Base-by-base conservation (phyloP, 64 coral and sea anemone genomes). In the Trachythela sp. region DNA sequence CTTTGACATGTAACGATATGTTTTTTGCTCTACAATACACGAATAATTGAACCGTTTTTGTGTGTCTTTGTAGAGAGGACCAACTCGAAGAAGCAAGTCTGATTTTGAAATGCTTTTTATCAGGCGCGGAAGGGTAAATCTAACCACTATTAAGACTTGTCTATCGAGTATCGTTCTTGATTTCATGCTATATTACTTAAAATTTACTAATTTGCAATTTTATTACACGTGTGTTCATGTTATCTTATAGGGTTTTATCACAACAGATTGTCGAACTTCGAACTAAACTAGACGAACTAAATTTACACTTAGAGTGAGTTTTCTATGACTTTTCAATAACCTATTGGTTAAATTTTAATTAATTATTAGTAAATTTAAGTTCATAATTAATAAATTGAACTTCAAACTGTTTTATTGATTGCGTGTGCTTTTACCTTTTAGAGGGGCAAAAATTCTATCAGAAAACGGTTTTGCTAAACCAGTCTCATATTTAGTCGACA, bases 231-330 rank as follows among this genome's bases (percentile, higher is more conserved):
- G 13, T 39, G 37, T 31, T 31, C 26, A 35, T 37, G 26, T 80
- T 64, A 27, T 64, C 9, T 64, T 64, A 15, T 80, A 80, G 75
- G 0, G 37, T 80, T 34, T 80, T 37, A 80, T 80, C 75, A 27
- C 91, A 98, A 60, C 93, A 98, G 70, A 91, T 98, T 40, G 75
- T 72, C 75, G 95, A 94, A 40, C 87, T 98, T 8, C 94, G 94
- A 58, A 91, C 86, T 41, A 68, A 94, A 83, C 52, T 98, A 35
- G 93, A 98, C 84, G 87, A 86, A 39, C 71, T 98, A 0, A 91
- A 94, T 41, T 49, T 87, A 27, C 87, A 94, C 18, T 91, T 98
- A 14, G 87, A 91, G 95, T 98, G 54, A 91, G 92, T 91, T 35
- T 67, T 40, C 1, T 58, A 10, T 0, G 49, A n/a, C n/a, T n/a